These are phyloP conservation scores for Petromus typicus DNA, from an alignment of 2,113 vertebrate species.

Conservation along the genomic window DNA sequence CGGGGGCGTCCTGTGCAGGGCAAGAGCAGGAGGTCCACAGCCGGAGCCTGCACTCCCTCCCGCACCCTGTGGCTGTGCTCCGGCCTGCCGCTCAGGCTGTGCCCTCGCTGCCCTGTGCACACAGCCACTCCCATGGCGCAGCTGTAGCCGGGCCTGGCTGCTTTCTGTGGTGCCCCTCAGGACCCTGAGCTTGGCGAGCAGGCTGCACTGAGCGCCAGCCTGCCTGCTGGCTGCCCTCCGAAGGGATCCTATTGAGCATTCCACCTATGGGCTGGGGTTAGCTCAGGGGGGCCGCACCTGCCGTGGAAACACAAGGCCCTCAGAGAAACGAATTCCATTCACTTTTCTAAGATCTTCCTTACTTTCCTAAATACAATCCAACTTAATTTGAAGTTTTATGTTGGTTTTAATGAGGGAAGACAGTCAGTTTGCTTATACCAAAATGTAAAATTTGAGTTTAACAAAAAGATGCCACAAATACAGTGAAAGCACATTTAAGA, in stretches of 20 bases:
- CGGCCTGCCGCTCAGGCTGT: too few relatives aligned
- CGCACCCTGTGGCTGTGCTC: too few relatives aligned
- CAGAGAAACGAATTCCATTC: background rate
- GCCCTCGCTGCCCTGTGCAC: background rate
- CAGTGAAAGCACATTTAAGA: background rate
- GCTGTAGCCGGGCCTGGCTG: background rate
- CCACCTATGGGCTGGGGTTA: too few relatives aligned
- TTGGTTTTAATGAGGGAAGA: background rate
- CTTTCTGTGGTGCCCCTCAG: background rate
- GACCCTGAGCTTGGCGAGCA: too few relatives aligned
- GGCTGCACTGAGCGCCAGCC: too few relatives aligned
- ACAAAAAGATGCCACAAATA: background rate
- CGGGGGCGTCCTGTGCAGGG: background rate
- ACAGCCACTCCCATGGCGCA: background rate
- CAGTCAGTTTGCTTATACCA: background rate
- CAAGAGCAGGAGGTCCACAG: background rate
- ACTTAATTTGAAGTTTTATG: background rate
- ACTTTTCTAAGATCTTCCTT: background rate
- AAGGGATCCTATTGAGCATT: background rate
- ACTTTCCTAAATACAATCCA: background rate
- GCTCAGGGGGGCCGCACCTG: too few relatives aligned
- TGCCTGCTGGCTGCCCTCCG: too few relatives aligned
- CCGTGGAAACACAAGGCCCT: too few relatives aligned
- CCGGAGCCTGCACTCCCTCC: too few relatives aligned
- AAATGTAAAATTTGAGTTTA: slow-evolving; percentile 8